phyloP scores from a whole-genome alignment of 1,140 invertebrate genomes.

The Penaeus japonicus region DNA sequence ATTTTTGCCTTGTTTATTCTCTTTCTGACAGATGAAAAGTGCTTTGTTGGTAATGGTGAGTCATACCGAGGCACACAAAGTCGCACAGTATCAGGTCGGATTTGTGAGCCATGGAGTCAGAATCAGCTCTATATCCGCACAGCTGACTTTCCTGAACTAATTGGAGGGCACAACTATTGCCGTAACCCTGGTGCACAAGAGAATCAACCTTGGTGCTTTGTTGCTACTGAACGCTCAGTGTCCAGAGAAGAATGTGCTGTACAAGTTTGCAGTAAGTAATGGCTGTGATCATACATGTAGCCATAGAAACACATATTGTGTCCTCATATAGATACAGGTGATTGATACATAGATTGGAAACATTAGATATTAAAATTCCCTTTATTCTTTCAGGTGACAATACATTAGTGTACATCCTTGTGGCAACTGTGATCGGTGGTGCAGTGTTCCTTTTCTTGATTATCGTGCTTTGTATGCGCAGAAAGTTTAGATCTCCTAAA shows the following conservation, averaged over 20 bases:
- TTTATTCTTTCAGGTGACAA: slow-evolving; percentile 37
- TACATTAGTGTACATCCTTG: slow-evolving; percentile 56
- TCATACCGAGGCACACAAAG: slow-evolving; percentile 82
- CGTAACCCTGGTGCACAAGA: slow-evolving; percentile 86
- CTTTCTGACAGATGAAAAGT: slow-evolving; percentile 66
- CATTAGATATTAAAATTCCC: too few species aligned
- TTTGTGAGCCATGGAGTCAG: slow-evolving; percentile 81
- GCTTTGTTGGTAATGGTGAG: slow-evolving; percentile 84
- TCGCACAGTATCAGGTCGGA: slow-evolving; percentile 74
- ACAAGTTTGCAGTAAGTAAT: slow-evolving; percentile 60
- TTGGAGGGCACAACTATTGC: slow-evolving; percentile 89
- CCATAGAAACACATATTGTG: not conserved
- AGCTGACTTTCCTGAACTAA: slow-evolving; percentile 81
- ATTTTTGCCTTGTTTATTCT: not conserved
- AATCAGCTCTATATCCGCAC: slow-evolving; percentile 76
- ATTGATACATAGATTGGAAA: not conserved
- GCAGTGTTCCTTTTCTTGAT: slow-evolving; percentile 58
- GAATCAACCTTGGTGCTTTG: slow-evolving; percentile 89
- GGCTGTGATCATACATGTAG: slow-evolving; percentile 24
- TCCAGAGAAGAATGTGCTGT: slow-evolving; percentile 64
- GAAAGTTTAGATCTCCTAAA: slow-evolving; percentile 45
- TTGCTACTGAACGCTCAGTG: slow-evolving; percentile 62
- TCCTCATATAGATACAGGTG: not conserved
- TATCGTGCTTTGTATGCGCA: slow-evolving; percentile 60
- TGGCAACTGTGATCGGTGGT: slow-evolving; percentile 73